Evolutionary conservation across 64 coral and sea anemone genomes (phyloP), one percentile per base, ranked within the genome.

Genomic region (Stichodactyla helianthus): DNA sequence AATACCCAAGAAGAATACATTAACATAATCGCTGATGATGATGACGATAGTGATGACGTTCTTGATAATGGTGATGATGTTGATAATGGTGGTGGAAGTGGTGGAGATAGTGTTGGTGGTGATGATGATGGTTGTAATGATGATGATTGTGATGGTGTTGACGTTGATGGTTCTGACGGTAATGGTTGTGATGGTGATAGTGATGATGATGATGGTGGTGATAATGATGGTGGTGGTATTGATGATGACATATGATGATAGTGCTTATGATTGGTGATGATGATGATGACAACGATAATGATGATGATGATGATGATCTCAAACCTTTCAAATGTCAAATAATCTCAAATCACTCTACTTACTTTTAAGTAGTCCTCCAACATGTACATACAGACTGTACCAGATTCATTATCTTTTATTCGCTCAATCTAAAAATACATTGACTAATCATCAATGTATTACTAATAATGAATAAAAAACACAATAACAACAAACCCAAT

Each of bases 381-480:
- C 89, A 92, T 95, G 58, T 60, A 53, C 89, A 95, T 95, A 60
- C 91, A 83, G 20, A 95, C 93, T 20, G 89, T 95, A n/a, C 93
- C 93, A 35, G 77, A 71, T 12, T 56, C 50, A 58, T 95, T 88
- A 77, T 95, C 93, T 22, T 89, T 88, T 85, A 95, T 95, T 91
- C 93, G 27, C 12, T 91, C 64, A 77, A 95, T 89, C 93, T 95
- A 44, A 9, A 13, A 85, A 22, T 52, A 50, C 17, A 59, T 44
- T 89, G 14, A 10, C 10, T 85, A 15, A 52, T 51, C 2, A 20
- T 53, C 15, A 53, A 51, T 53, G 22, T 65, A n/a, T 81, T 13
- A 74, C 12, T 27, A 74, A 8, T 28, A 12, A 31, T 28, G n/a
- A 9, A 20, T 25, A 14, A 57, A 14, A 14, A 57, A 0, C 7